phyloP scores from a whole-genome alignment of 2,797 vertebrate genomes.

The Lindbergichthys nudifrons region DNA sequence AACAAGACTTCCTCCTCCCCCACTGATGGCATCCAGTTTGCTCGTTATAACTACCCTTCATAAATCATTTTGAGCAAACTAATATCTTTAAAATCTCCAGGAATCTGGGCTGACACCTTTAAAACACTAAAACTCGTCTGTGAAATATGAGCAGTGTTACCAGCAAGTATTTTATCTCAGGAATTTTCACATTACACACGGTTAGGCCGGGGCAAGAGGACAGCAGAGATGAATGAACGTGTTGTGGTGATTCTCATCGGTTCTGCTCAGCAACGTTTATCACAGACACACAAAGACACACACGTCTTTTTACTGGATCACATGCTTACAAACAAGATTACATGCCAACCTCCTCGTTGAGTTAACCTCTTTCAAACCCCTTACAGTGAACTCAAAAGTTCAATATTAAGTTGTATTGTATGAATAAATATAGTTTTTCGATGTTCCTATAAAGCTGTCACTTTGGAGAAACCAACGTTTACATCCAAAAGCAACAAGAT shows the following conservation, averaged over 20 bases:
- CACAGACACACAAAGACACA: constrained; percentile 8
- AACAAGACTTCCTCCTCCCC: constrained; percentile 11
- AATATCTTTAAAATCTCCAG: constrained; percentile 40
- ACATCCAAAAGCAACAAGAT: constrained; percentile 1
- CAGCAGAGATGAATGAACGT: constrained; percentile 9
- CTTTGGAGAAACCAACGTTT: neutral
- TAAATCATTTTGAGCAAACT: constrained; percentile 36
- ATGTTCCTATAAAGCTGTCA: neutral
- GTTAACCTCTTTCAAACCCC: neutral
- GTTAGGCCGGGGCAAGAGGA: neutral
- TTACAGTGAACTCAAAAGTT: constrained; percentile 9
- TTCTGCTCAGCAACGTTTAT: constrained; percentile 18
- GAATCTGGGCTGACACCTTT: constrained; percentile 45
- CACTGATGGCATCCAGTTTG: neutral
- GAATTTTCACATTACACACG: constrained; percentile 23
- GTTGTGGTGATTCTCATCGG: constrained; percentile 12
- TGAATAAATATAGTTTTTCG: constrained; percentile 11
- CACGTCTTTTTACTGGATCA: constrained; percentile 34
- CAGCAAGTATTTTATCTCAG: constrained; percentile 40
- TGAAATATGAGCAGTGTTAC: constrained; percentile 35
- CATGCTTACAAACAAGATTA: constrained; percentile 46
- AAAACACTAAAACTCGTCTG: constrained; percentile 29
- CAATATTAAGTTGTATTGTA: neutral
- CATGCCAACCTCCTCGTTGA: constrained; percentile 17
- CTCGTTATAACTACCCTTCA: constrained; percentile 33